Conservation (phyloP, 2,113 vertebrate species). For the Urocynchramus pylzowi region DNA sequence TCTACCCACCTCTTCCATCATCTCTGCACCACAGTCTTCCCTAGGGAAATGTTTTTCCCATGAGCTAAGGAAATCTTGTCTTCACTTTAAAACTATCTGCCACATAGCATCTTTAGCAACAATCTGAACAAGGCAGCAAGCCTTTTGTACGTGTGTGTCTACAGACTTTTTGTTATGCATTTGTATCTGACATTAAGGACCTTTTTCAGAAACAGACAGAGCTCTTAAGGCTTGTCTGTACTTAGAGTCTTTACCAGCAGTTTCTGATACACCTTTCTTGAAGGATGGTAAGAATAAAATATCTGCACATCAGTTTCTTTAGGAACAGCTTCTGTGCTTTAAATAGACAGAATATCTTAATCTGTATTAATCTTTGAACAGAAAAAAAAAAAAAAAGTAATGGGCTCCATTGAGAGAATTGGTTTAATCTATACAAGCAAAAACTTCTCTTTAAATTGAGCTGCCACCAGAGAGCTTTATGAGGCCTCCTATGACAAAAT, state of each 20-base stretch:
- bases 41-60: background rate
- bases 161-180: background rate
- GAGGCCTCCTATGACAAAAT: background rate
- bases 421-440: slow-evolving; percentile 9
- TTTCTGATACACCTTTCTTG: background rate
- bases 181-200: background rate
- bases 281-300: background rate
- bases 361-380: background rate
- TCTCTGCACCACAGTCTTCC: background rate
- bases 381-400: background rate
- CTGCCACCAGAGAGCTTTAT: background rate
- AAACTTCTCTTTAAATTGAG: background rate
- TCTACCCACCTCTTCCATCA: background rate
- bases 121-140: background rate
- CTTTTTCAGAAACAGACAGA: background rate
- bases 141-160: background rate
- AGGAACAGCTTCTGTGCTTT: background rate
- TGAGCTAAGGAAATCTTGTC: background rate
- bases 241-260: background rate
- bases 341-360: background rate
- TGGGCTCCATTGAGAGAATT: background rate
- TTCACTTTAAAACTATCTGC: background rate
- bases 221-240: background rate
- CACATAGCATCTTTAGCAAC: background rate
- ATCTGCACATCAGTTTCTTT: background rate